Evolutionary conservation across 2,113 vertebrate species (phyloP).

Genomic region (Megaceryle torquata): DNA sequence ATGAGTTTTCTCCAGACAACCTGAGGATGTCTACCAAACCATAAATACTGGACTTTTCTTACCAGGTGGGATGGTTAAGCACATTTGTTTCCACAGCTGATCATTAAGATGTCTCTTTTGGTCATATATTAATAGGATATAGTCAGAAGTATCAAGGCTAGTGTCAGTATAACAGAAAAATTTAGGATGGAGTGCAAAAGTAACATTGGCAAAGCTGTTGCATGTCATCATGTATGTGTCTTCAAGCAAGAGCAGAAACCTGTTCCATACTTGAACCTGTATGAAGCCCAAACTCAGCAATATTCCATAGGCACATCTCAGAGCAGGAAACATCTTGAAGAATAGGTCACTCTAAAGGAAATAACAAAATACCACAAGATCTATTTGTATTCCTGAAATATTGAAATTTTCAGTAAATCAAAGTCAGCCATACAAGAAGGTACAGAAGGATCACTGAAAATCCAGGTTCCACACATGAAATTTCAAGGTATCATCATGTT

Average conservation of each 20-base stretch:
- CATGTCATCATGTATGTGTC: neutral
- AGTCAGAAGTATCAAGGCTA: neutral
- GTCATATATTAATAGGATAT: neutral
- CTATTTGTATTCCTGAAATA: neutral
- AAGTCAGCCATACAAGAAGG: neutral
- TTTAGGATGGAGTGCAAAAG: neutral
- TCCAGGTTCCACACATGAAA: neutral
- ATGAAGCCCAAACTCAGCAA: neutral
- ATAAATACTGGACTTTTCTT: neutral
- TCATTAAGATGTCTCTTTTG: neutral
- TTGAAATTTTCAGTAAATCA: neutral
- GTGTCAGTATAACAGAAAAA: neutral
- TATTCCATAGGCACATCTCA: neutral
- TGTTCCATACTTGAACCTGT: neutral
- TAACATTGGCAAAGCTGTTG: neutral
- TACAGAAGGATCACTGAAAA: neutral
- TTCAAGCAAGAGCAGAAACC: neutral
- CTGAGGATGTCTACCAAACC: neutral
- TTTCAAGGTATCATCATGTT: neutral
- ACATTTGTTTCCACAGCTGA: neutral
- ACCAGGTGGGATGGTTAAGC: neutral
- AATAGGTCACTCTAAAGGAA: neutral
- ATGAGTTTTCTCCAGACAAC: neutral
- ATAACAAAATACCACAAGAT: neutral
- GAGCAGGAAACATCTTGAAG: neutral